Conservation (phyloP, 1,140 invertebrate species). For the Cotesia chilonis region DNA sequence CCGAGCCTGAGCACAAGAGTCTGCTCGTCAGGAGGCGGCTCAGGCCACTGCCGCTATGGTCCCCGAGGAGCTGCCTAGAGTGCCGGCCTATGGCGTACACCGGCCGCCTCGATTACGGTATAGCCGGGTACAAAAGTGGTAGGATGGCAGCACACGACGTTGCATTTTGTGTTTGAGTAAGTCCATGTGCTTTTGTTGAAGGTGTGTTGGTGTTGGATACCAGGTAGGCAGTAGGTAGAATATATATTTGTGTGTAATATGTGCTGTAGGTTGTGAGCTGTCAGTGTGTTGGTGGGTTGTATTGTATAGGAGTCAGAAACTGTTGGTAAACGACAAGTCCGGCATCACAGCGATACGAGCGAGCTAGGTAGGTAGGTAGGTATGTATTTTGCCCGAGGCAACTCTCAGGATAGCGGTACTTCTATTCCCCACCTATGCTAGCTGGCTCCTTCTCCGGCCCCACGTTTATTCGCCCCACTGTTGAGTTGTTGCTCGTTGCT, state of each 20-base stretch:
- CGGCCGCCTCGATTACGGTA: conserved; percentile 32
- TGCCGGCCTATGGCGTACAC: conserved; percentile 31
- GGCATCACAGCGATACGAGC: conserved; percentile 36
- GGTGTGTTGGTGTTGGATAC: conserved; percentile 15
- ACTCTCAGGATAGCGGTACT: conserved; percentile 59
- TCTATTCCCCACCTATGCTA: conserved; percentile 38
- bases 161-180: neutral
- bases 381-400: conserved; percentile 57
- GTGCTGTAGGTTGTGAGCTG: too few relatives aligned
- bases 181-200: neutral
- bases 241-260: too few relatives aligned
- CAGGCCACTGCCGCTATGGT: conserved; percentile 30
- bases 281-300: neutral
- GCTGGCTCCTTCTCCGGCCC: conserved; percentile 23
- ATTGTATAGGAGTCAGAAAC: conserved; percentile 25
- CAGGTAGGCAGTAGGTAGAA: too few relatives aligned
- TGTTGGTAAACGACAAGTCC: conserved; percentile 35
- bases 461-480: neutral
- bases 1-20: conserved; percentile 9
- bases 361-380: conserved; percentile 58
- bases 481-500: too few relatives aligned
- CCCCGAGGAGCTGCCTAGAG: conserved; percentile 22
- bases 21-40: conserved; percentile 20
- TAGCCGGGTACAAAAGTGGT: conserved; percentile 19
- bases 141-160: conserved; percentile 12